A percentile compares a stretch with the other conserved stretches of the same genome.
phyloP scores from a whole-genome alignment of 1,140 invertebrate species.

The Drosophila ironensis region DNA sequence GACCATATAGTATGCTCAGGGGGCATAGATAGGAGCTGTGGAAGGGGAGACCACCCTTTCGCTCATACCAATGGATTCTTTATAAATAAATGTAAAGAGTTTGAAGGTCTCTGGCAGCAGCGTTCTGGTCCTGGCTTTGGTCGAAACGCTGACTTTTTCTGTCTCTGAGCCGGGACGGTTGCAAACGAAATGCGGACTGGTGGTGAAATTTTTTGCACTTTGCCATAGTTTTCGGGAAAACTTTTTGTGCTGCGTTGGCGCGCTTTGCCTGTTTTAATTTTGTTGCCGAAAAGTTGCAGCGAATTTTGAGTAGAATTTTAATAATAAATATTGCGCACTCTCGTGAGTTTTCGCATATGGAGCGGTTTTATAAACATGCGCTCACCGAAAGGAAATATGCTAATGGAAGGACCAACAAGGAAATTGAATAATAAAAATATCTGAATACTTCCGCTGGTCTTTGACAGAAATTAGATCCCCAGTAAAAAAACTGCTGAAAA shows the following conservation, averaged over 20 bases:
- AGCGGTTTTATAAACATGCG: constrained; percentile 25
- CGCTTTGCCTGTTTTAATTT: constrained; percentile 62
- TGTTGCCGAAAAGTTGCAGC: constrained; percentile 57
- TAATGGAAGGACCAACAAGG: constrained; percentile 40
- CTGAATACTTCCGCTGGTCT: constrained; percentile 15
- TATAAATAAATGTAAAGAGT: constrained; percentile 57
- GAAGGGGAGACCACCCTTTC: constrained; percentile 9
- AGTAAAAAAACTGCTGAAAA: too few relatives aligned
- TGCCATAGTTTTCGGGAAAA: constrained; percentile 49
- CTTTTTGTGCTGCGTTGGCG: constrained; percentile 58
- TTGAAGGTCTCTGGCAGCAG: constrained; percentile 13
- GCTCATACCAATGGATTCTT: constrained; percentile 36
- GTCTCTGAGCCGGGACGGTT: constrained; percentile 11
- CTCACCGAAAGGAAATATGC: constrained; percentile 62
- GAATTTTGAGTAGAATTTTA: constrained; percentile 68
- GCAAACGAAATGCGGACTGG: constrained; percentile 30
- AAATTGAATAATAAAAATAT: constrained; percentile 11
- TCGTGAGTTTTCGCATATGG: constrained; percentile 19
- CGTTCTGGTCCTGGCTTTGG: constrained; percentile 18
- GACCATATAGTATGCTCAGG: not conserved
- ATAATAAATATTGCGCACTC: constrained; percentile 67
- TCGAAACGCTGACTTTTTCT: constrained; percentile 21
- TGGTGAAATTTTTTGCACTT: constrained; percentile 9
- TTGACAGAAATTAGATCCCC: too few relatives aligned
- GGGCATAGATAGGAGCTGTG: not conserved